A percentile compares a stretch with the other conserved stretches of the same genome.
phyloP scores from a whole-genome alignment of 2,888 invertebrate species.

The Ephialtes manifestator region DNA sequence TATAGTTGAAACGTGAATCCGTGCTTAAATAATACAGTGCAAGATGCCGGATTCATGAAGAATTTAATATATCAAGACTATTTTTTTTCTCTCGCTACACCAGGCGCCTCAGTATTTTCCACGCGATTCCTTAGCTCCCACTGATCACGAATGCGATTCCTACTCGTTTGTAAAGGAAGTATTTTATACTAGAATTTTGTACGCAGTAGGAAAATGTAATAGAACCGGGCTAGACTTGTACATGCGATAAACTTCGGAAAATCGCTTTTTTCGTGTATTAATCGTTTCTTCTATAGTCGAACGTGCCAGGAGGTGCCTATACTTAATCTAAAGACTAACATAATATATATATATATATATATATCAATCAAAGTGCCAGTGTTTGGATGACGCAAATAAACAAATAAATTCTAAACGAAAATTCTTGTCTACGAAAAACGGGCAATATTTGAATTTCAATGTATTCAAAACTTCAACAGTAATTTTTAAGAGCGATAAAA shows the following conservation, averaged over 20 bases:
- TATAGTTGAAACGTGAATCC: conserved; percentile 5
- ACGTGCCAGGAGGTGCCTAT: conserved; percentile 64
- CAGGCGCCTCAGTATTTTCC: conserved; percentile 12
- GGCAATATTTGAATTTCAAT: no score
- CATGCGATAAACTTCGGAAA: conserved; percentile 7
- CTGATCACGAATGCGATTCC: not conserved
- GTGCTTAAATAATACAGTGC: not conserved
- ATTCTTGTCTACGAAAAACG: no score
- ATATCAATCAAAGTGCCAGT: conserved; percentile 61
- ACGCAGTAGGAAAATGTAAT: conserved; percentile 23
- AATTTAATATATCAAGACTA: conserved; percentile 30
- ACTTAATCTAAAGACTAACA: conserved; percentile 51
- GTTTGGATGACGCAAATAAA: conserved; percentile 55
- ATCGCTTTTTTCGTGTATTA: conserved; percentile 42
- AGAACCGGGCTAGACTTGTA: conserved; percentile 18
- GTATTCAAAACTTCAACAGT: no score
- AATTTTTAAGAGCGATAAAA: no score
- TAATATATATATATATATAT: conserved; percentile 41
- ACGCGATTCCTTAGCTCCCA: conserved; percentile 4
- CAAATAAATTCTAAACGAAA: conserved; percentile 38
- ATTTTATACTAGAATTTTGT: conserved; percentile 52
- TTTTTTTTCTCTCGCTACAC: not conserved
- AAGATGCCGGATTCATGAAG: not conserved
- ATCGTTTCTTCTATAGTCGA: conserved; percentile 27
- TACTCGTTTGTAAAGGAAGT: conserved; percentile 36